These are phyloP conservation scores for Tinea pellionella DNA, from an alignment of 2,888 invertebrate species.

Conservation along the genomic window DNA sequence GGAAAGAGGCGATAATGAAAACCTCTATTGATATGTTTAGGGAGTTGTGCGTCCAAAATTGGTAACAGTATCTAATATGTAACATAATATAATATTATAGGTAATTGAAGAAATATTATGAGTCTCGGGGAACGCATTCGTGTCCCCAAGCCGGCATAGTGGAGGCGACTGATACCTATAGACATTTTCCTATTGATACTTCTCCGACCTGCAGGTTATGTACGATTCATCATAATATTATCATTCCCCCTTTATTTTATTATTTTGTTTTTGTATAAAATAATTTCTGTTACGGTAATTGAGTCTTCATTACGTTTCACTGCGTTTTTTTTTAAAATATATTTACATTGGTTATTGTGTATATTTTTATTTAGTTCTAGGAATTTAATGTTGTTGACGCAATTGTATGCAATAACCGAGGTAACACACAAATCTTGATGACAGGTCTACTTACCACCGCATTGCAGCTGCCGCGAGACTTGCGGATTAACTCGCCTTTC, in stretches of 20 bases:
- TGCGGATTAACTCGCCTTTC: conserved; percentile 3
- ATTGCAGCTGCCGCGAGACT: conserved; percentile 25
- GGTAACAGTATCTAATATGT: neutral
- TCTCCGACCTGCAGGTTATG: no score
- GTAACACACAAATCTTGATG: conserved; percentile 57
- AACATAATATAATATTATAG: neutral
- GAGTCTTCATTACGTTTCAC: neutral
- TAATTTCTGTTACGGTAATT: no score
- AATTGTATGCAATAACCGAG: conserved; percentile 29
- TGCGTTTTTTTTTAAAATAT: neutral
- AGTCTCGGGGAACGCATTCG: no score
- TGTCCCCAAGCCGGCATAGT: no score
- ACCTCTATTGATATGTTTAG: conserved; percentile 3
- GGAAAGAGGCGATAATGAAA: conserved; percentile 8
- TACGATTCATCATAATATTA: no score
- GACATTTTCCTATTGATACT: no score
- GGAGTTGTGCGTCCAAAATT: neutral
- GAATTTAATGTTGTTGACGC: neutral
- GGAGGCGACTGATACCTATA: no score
- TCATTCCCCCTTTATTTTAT: no score
- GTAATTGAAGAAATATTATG: no score
- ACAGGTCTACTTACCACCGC: conserved; percentile 20
- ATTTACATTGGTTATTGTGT: no score
- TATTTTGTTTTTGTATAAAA: no score
- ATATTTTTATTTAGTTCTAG: neutral